These are phyloP conservation scores for Rhinatrema bivittatum DNA, from an alignment of 2,797 vertebrate species.

Conservation along the genomic window DNA sequence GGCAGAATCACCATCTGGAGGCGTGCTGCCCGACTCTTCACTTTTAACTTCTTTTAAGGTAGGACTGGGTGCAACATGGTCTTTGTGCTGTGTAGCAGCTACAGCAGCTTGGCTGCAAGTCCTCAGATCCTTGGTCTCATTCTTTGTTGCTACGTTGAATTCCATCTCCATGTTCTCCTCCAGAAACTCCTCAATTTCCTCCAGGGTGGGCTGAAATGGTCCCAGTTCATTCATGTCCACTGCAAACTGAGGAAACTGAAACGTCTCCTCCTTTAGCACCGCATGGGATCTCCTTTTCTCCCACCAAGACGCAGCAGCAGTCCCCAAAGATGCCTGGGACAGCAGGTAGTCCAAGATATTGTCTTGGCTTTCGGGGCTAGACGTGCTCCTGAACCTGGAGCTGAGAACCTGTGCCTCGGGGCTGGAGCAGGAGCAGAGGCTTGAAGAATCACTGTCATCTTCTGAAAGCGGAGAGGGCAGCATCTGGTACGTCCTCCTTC, in stretches of 20 bases:
- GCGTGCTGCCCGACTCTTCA: constrained; percentile 33
- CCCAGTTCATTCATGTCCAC: constrained; percentile 73
- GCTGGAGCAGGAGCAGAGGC: constrained; percentile 84
- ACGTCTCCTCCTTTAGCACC: constrained; percentile 70
- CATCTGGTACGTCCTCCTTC: constrained; percentile 73
- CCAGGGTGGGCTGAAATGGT: constrained; percentile 90
- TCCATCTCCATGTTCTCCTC: constrained; percentile 92
- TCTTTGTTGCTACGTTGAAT: constrained; percentile 66
- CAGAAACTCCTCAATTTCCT: constrained; percentile 96
- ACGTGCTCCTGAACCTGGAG: constrained; percentile 77
- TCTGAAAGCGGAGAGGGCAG: constrained; percentile 82
- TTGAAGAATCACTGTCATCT: constrained; percentile 86
- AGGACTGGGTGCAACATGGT: constrained; percentile 58
- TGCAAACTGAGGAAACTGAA: constrained; percentile 69
- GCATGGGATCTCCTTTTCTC: constrained; percentile 58
- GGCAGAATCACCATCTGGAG: constrained; percentile 36
- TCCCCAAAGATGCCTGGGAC: constrained; percentile 74
- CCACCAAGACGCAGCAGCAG: constrained; percentile 62
- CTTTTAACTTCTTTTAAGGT: constrained; percentile 50
- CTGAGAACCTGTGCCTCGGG: constrained; percentile 79
- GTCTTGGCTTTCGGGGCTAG: constrained; percentile 75
- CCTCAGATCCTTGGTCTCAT: constrained; percentile 45
- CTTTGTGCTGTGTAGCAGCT: constrained; percentile 55
- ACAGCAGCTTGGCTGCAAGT: constrained; percentile 44
- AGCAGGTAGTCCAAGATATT: constrained; percentile 84